Base-by-base conservation (phyloP, 1,140 invertebrate species). In the Aphelenchoides avenae region DNA sequence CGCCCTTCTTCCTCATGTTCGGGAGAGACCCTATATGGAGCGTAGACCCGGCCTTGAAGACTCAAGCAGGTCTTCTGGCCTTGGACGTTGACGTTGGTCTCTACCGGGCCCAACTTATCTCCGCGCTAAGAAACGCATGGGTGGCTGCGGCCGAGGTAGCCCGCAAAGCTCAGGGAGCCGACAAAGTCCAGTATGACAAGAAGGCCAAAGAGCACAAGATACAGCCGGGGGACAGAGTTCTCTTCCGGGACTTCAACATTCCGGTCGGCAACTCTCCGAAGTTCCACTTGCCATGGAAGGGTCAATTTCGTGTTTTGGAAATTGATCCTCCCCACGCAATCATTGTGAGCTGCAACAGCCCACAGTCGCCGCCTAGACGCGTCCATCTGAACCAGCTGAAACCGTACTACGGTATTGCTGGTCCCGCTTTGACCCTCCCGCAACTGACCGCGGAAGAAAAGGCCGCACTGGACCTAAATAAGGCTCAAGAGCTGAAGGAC, bases 351-450 rank as follows among this genome's bases (percentile, higher is more conserved):
- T 20, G n/a, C 29, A 9, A 26, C 1, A 15, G 27, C 1, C 57
- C 57, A 2, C 53, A 59, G 15, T 13, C 50, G 11, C 48, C 34
- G 11, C 53, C 41, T 1, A 30, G 33, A 13, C 34, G 20, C 31
- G 54, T 59, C 5, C 57, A 59, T 44, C 1, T 59, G 5, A 54
- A 59, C 26, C 57, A 59, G 22, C 9, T 59, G 3, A 60, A 44
- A 24, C n/a, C n/a, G n/a, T n/a, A n/a, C n/a, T n/a, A n/a, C n/a
- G n/a, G n/a, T n/a, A n/a, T n/a, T n/a, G n/a, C n/a, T n/a, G n/a
- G n/a, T n/a, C n/a, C n/a, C n/a, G n/a, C n/a, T n/a, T n/a, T n/a
- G n/a, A n/a, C n/a, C n/a, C n/a, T n/a, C n/a, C n/a, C n/a, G n/a
- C n/a, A n/a, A n/a, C n/a, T n/a, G n/a, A n/a, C n/a, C n/a, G n/a